Percentiles rank a stretch among this genome's conserved stretches.
phyloP scores from a whole-genome alignment of 1,140 invertebrate species.

The Trichoplusia ni region DNA sequence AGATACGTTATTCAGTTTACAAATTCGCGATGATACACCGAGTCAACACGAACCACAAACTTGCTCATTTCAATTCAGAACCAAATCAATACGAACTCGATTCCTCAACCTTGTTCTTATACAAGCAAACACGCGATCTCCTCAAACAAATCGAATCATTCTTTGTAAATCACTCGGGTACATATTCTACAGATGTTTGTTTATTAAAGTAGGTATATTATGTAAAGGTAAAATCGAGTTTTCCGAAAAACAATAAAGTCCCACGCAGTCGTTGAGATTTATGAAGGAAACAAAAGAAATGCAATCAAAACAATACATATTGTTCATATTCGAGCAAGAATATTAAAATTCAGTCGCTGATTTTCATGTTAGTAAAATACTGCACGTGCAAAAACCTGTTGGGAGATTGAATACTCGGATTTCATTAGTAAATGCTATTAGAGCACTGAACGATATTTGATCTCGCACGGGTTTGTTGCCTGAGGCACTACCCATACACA shows the following conservation, averaged over 20 bases:
- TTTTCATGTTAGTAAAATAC: too few relatives aligned
- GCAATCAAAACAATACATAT: background rate
- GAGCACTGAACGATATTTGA: background rate
- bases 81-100: background rate
- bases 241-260: conserved; percentile 7
- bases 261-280: background rate
- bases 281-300: conserved; percentile 3
- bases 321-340: too few relatives aligned
- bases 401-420: background rate
- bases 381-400: too few relatives aligned
- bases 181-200: too few relatives aligned
- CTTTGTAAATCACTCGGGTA: background rate
- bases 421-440: background rate
- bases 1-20: conserved; percentile 1
- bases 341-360: too few relatives aligned
- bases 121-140: too few relatives aligned
- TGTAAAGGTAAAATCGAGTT: background rate
- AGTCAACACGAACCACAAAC: background rate
- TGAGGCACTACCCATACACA: too few relatives aligned
- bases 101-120: background rate
- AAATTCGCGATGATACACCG: background rate
- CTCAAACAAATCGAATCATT: background rate
- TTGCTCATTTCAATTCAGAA: background rate
- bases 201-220: too few relatives aligned
- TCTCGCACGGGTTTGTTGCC: background rate